Evolutionary conservation across 2,888 invertebrate species (phyloP), one percentile per base, ranked within the genome.

Genomic region (Desoria tigrina): DNA sequence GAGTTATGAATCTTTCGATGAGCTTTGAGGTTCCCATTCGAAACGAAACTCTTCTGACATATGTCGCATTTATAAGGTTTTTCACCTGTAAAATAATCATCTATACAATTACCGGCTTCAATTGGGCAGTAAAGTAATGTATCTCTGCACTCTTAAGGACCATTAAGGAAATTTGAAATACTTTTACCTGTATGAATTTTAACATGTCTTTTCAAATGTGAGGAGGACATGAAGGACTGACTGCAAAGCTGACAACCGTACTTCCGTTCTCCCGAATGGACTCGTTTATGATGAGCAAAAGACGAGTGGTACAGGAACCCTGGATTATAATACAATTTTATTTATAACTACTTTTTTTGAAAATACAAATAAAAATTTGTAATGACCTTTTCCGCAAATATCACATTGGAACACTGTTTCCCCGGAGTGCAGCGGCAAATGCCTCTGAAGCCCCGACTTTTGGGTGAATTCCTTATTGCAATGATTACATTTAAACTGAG

Each of bases 191-290:
- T 84, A 80, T 88, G 88, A 63, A 85, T 84, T 72, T 86, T 83
- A 83, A 85, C 83, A 80, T 88, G 88, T 1, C 87, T 82, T 80
- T 85, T 86, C 76, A 88, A 82, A 78, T 88, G 87, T 65, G 87
- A 87, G 71, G 88, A 83, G 69, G 84, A 83, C 60, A 85, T 83
- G 80, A 86, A 86, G 69, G 85, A 84, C 80, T 86, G 86, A 74
- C 85, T 86, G 80, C 86, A 86, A 70, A 84, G 79, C 78, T 85
- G 85, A 78, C 86, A 86, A 81, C 86, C 82, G 6, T 59, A 86
- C 55, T 85, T 85, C 26, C 60, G 39, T 26, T 58, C 42, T 50
- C 21, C 54, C 32, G 32, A 11, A 55, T 55, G 55, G 3, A 27
- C 32, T n/a, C n/a, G 14, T 21, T 55, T 55, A 27, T 60, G 51